Conservation (phyloP, 2,797 vertebrate species). For the Phyllotis vaccarum region DNA sequence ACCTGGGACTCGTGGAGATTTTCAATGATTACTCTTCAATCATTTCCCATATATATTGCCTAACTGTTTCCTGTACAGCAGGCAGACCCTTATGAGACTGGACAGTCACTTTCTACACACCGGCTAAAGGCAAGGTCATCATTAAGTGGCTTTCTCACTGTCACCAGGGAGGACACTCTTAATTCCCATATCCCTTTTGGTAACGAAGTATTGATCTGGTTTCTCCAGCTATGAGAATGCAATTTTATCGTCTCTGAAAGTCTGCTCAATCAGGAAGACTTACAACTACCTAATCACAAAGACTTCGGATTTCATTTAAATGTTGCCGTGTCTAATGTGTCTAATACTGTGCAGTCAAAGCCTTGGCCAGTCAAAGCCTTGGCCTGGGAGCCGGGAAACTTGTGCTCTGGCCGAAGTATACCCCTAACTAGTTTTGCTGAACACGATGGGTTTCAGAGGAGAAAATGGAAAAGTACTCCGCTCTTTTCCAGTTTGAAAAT, state of each 20-base stretch:
- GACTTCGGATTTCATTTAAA: slow-evolving; percentile 13
- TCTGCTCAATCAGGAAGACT: slow-evolving; percentile 52
- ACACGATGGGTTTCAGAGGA: not conserved
- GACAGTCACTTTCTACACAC: not conserved
- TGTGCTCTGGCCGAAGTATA: not conserved
- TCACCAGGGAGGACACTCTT: not conserved
- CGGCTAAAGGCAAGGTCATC: not conserved
- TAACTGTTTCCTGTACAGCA: not conserved
- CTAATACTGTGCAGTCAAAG: not conserved
- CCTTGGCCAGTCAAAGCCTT: not conserved
- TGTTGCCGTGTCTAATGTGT: not conserved
- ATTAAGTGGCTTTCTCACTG: not conserved
- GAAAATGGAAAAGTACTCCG: not conserved
- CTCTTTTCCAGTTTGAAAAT: slow-evolving; percentile 43
- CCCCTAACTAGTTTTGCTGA: not conserved
- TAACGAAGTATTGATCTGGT: slow-evolving; percentile 1
- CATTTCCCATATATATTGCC: not conserved
- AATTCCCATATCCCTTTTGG: slow-evolving; percentile 16
- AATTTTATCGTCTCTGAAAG: slow-evolving; percentile 28
- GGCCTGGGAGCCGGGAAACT: not conserved
- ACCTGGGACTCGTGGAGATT: slow-evolving; percentile 22
- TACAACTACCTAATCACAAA: slow-evolving; percentile 16
- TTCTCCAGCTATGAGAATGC: not conserved
- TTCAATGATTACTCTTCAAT: not conserved
- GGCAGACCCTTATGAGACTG: not conserved